Evolutionary conservation across 2,888 invertebrate species (phyloP), one percentile per base, ranked within the genome.

Genomic region (Sinotaia quadrata): DNA sequence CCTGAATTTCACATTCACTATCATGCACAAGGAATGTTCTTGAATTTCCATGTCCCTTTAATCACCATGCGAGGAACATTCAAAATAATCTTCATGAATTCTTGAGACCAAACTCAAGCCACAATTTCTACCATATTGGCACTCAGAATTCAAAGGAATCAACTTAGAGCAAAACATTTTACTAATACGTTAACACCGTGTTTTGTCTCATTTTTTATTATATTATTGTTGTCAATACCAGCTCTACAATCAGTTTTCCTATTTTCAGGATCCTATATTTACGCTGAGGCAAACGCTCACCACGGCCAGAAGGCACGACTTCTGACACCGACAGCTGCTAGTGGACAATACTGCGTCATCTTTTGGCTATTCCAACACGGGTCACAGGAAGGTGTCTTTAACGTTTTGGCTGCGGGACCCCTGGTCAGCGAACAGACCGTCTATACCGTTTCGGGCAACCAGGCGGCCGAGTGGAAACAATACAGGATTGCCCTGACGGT

Each of bases 231-330:
- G n/a, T n/a, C n/a, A n/a, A n/a, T n/a, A n/a, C n/a, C n/a, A n/a
- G n/a, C n/a, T n/a, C n/a, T n/a, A n/a, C n/a, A n/a, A n/a, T n/a
- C n/a, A n/a, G n/a, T n/a, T n/a, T n/a, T n/a, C n/a, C n/a, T n/a
- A n/a, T 10, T 37, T 41, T 10, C 54, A 75, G 75, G 77, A n/a
- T 72, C 69, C 52, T 77, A 75, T 41, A 61, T 77, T 15, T 77
- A 63, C 36, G 61, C 75, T 5, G 77, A 77, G 57, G 65, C 68
- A 10, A 75, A 72, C 12, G 44, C 68, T 21, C 69, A 70, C 34
- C 52, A 54, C 24, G 58, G 63, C 4, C 65, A 72, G 34, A 67
- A 57, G 8, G 74, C 77, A 4, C 51, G 75, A 18, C 52, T 77
- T 27, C 59, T 71, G n/a, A 69, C 77, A 10, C 63, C 62, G 12